Conservation (phyloP, 1,140 invertebrate species). For the Phenacoccus solenopsis region DNA sequence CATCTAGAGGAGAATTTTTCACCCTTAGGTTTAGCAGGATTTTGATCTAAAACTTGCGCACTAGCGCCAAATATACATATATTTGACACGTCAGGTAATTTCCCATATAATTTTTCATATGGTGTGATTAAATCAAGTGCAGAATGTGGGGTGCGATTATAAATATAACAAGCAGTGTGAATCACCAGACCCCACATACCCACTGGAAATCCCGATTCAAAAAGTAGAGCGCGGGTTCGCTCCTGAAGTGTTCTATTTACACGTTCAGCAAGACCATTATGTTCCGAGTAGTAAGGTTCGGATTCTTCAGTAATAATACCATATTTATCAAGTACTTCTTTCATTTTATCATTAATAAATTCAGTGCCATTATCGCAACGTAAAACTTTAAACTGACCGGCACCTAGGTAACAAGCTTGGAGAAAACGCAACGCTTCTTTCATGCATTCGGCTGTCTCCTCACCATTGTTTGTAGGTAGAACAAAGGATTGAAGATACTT, state of each 20-base stretch:
- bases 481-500: neutral
- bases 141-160: neutral
- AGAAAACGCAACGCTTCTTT: neutral
- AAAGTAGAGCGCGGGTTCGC: neutral
- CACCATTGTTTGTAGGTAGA: neutral
- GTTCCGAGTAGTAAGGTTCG: neutral
- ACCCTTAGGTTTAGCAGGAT: neutral
- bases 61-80: neutral
- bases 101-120: neutral
- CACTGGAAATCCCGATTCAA: neutral
- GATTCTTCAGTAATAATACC: neutral
- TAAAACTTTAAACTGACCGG: neutral
- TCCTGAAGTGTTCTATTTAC: neutral
- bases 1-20: neutral
- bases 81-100: neutral
- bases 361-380: neutral
- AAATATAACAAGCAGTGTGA: neutral
- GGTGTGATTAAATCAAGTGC: neutral
- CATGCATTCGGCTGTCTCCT: neutral
- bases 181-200: neutral
- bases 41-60: neutral
- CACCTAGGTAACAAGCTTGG: neutral
- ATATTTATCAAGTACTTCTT: neutral
- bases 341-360: neutral
- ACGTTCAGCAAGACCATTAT: neutral